A percentile compares a stretch with the other conserved stretches of the same genome.
Evolutionary conservation across 2,113 vertebrate species (phyloP).

Genomic region (Sterna hirundo): DNA sequence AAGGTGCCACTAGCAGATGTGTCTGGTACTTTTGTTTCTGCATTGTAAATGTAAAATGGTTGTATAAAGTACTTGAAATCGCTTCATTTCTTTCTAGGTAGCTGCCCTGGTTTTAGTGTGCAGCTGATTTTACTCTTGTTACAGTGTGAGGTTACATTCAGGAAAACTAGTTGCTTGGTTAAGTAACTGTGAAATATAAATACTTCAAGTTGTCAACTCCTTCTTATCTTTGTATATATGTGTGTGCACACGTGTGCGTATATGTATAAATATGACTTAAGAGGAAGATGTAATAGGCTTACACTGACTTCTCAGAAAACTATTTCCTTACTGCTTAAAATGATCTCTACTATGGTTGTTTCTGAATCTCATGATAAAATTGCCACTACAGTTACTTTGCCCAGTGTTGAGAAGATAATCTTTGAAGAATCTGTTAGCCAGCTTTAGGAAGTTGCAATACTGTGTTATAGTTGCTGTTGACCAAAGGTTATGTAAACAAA

Average conservation of each 20-base stretch:
- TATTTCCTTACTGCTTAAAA: neutral
- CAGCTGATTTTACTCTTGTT: neutral
- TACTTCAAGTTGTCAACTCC: neutral
- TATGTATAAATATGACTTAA: neutral
- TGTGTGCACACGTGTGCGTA: accelerated
- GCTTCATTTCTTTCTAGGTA: neutral
- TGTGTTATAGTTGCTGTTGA: neutral
- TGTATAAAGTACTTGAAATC: neutral
- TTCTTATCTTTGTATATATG: neutral
- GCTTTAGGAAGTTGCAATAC: neutral
- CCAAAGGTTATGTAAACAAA: neutral
- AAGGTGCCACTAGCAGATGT: neutral
- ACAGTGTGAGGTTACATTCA: neutral
- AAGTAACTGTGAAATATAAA: neutral
- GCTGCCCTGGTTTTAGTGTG: neutral
- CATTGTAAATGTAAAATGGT: neutral
- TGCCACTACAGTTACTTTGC: neutral
- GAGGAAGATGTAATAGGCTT: neutral
- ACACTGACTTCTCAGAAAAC: neutral
- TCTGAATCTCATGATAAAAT: neutral
- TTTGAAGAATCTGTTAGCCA: neutral
- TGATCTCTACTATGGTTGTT: neutral
- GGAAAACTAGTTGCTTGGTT: neutral
- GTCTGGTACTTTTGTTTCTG: neutral
- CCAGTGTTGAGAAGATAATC: neutral